phyloP scores from a whole-genome alignment of 2,113 vertebrate species.

The Crotalus viridis region DNA sequence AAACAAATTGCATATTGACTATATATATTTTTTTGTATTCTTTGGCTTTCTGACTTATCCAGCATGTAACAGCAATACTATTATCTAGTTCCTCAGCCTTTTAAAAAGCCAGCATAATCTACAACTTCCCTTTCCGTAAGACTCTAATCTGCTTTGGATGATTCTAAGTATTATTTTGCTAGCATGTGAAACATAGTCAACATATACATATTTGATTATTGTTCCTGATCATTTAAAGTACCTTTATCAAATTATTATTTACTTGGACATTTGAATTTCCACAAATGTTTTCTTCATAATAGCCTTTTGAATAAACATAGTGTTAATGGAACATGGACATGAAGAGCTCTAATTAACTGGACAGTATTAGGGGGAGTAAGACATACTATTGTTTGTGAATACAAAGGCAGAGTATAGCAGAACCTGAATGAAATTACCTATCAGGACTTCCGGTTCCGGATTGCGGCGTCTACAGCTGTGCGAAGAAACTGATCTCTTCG shows the following conservation, averaged over 20 bases:
- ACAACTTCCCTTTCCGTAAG: neutral
- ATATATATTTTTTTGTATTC: neutral
- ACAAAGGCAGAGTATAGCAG: neutral
- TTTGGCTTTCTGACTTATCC: neutral
- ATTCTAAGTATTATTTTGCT: neutral
- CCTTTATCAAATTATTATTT: neutral
- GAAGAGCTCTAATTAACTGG: neutral
- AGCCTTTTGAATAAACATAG: neutral
- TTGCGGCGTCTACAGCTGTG: too few species aligned
- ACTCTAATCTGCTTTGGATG: neutral
- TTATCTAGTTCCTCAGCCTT: neutral
- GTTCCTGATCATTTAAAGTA: neutral
- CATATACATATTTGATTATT: neutral
- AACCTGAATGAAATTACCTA: neutral
- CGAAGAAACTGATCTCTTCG: too few species aligned
- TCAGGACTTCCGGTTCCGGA: neutral
- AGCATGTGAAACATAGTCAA: neutral
- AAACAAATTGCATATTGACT: neutral
- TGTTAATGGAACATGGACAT: neutral
- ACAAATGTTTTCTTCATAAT: neutral
- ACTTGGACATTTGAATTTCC: neutral
- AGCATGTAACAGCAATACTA: neutral
- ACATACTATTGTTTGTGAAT: neutral
- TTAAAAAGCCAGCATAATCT: neutral
- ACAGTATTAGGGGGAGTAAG: neutral